phyloP scores from a whole-genome alignment of 2,797 vertebrate species.

The Pelochelys cantorii region DNA sequence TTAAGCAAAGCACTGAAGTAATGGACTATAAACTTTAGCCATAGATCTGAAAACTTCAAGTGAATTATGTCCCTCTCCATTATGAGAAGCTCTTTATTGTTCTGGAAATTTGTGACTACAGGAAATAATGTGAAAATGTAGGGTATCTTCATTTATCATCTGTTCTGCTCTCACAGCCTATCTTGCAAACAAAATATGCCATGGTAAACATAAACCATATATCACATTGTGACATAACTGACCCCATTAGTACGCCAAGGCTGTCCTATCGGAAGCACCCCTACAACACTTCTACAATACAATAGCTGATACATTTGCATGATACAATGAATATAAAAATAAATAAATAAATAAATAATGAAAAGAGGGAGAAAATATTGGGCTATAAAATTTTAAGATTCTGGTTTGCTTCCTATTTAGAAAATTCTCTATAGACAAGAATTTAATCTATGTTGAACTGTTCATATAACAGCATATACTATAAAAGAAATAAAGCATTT shows the following conservation, averaged over 20 bases:
- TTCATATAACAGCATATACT: constrained; percentile 28
- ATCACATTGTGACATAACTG: constrained; percentile 79
- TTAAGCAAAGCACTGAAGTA: constrained; percentile 23
- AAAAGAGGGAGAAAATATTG: neutral
- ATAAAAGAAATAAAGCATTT: neutral
- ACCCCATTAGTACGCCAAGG: constrained; percentile 74
- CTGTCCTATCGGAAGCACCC: constrained; percentile 48
- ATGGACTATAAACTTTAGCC: constrained; percentile 38
- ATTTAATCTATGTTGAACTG: neutral
- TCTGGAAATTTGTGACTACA: constrained; percentile 76
- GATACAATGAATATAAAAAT: neutral
- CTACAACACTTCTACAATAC: constrained; percentile 56
- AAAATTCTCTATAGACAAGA: constrained; percentile 21
- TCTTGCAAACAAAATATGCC: constrained; percentile 85
- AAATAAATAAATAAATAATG: neutral
- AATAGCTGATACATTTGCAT: constrained; percentile 30
- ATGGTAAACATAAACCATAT: constrained; percentile 90
- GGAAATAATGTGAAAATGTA: constrained; percentile 81
- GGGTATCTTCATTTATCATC: constrained; percentile 89
- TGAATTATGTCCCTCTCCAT: constrained; percentile 40
- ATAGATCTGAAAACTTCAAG: constrained; percentile 53
- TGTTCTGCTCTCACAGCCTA: constrained; percentile 80
- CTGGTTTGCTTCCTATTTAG: neutral
- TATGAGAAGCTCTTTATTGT: constrained; percentile 33
- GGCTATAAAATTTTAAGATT: constrained; percentile 34